A percentile compares a stretch with the other conserved stretches of the same genome.
Evolutionary conservation across 2,797 vertebrate genomes (phyloP).

Genomic region (Gambelia wislizenii): DNA sequence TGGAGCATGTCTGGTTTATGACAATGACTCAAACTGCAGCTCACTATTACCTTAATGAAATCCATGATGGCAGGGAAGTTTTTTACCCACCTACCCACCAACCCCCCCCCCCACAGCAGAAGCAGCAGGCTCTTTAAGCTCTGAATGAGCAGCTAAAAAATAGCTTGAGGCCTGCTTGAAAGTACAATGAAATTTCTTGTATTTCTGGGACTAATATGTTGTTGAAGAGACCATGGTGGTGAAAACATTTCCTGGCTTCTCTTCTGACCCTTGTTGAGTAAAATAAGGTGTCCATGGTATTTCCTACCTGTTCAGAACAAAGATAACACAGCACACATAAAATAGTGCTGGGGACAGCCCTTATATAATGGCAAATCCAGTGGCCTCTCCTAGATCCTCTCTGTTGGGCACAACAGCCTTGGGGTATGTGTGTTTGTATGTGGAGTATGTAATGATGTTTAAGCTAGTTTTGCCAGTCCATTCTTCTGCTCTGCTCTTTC

Average conservation of each 20-base stretch:
- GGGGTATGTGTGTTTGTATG: too few species aligned
- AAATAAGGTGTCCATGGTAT: background rate
- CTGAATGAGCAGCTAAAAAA: background rate
- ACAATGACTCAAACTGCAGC: background rate
- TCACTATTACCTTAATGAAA: background rate
- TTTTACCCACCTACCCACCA: background rate
- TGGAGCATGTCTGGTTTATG: too few species aligned
- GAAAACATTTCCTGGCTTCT: background rate
- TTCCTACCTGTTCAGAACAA: background rate
- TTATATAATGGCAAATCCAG: background rate
- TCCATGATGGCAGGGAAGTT: background rate
- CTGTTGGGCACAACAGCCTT: background rate
- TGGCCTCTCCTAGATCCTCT: background rate
- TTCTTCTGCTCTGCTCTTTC: background rate
- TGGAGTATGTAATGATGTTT: background rate
- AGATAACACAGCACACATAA: background rate
- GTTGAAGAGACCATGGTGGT: background rate
- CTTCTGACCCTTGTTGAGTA: background rate
- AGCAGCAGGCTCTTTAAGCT: too few species aligned
- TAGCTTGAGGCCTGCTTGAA: background rate
- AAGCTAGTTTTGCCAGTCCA: background rate
- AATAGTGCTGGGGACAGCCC: background rate
- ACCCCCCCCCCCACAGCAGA: too few species aligned
- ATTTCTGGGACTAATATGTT: background rate
- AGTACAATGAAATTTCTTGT: background rate